Conservation (phyloP, 2,888 invertebrate species). For the Hirtodrosophila cameraria region DNA sequence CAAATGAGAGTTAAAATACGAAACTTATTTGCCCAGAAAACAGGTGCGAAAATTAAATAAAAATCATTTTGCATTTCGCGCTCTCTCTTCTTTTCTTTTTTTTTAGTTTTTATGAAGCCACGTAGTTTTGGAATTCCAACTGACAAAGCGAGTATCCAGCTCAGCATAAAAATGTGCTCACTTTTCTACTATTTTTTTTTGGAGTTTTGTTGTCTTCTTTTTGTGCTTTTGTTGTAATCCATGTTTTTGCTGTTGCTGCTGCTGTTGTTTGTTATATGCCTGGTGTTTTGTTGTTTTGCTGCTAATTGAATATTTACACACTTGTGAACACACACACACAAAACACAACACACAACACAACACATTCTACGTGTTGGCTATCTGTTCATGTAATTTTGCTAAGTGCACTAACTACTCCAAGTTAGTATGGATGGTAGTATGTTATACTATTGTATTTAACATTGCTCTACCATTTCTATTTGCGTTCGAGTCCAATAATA, state of each 20-base stretch:
- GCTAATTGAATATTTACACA: constrained; percentile 60
- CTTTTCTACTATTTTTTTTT: no score
- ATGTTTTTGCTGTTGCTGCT: constrained; percentile 12
- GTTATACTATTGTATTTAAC: no score
- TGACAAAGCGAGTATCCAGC: constrained; percentile 22
- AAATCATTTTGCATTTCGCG: constrained; percentile 44
- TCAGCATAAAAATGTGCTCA: constrained; percentile 17
- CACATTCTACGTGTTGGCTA: constrained; percentile 3
- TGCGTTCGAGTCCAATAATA: no score
- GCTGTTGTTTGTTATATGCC: constrained; percentile 10
- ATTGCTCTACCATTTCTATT: no score
- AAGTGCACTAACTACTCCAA: constrained; percentile 5
- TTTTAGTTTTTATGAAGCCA: background rate
- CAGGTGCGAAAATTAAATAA: constrained; percentile 70
- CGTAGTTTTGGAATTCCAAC: constrained; percentile 4
- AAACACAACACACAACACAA: no score
- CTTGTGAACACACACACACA: no score
- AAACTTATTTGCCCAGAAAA: constrained; percentile 60
- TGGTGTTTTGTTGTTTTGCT: constrained; percentile 17
- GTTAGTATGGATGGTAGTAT: no score
- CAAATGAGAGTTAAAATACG: constrained; percentile 62
- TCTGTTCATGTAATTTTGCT: constrained; percentile 23
- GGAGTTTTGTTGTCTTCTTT: no score
- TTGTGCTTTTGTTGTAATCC: no score
- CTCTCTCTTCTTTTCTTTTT: background rate